phyloP scores from a whole-genome alignment of 1,140 invertebrate species.

The Heterodera schachtii region DNA sequence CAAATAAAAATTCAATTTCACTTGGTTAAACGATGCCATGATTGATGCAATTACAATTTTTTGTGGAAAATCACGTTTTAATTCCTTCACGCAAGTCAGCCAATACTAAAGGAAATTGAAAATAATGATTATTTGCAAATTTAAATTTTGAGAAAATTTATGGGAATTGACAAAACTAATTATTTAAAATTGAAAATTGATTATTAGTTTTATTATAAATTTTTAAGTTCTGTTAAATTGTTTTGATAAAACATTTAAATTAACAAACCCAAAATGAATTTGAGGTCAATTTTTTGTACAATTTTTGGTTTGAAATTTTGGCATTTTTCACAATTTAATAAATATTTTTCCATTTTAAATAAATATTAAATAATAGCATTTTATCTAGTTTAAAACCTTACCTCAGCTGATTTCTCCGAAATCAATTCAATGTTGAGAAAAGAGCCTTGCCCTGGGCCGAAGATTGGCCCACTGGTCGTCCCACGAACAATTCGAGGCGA shows the following conservation, averaged over 20 bases:
- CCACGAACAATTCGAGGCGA: slow-evolving; percentile 92
- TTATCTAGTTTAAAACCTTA: not conserved
- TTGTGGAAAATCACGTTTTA: slow-evolving; percentile 87
- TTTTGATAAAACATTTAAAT: too few species aligned
- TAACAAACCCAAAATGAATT: too few species aligned
- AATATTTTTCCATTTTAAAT: too few species aligned
- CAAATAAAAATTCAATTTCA: not conserved
- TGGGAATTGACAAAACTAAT: too few species aligned
- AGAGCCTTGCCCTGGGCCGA: slow-evolving; percentile 84
- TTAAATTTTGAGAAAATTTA: too few species aligned
- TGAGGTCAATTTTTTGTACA: too few species aligned
- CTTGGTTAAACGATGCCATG: slow-evolving; percentile 83
- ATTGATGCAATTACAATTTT: slow-evolving; percentile 94
- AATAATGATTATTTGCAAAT: not conserved
- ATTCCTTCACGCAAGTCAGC: slow-evolving; percentile 82
- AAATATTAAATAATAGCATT: too few species aligned
- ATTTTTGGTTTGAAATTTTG: too few species aligned
- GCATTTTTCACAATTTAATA: too few species aligned
- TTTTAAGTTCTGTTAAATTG: too few species aligned
- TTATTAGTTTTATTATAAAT: too few species aligned
- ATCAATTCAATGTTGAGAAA: slow-evolving; percentile 98
- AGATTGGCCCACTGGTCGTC: slow-evolving; percentile 84
- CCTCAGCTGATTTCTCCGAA: slow-evolving; percentile 86
- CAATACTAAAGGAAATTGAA: slow-evolving; percentile 75
- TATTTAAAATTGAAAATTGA: too few species aligned